Evolutionary conservation across 2,797 vertebrate genomes (phyloP).

Genomic region (Odontamblyopus rebecca): DNA sequence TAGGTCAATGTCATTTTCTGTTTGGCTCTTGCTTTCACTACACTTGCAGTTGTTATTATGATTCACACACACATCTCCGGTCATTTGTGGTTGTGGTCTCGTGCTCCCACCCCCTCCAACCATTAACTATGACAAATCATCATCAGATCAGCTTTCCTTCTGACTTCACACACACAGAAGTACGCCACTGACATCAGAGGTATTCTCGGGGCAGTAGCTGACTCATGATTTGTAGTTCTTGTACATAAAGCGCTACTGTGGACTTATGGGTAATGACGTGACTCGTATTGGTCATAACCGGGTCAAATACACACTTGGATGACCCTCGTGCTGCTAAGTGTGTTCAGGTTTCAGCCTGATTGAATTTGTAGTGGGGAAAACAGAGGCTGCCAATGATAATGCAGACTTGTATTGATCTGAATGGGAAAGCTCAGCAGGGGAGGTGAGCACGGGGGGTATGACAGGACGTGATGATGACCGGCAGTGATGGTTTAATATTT

Average conservation of each 20-base stretch:
- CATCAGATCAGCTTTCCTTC: conserved; percentile 17
- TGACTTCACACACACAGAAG: conserved; percentile 20
- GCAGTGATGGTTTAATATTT: conserved; percentile 59
- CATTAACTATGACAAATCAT: conserved; percentile 41
- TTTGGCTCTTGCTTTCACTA: conserved; percentile 9
- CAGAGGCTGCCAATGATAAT: conserved; percentile 77
- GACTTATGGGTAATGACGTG: conserved; percentile 29
- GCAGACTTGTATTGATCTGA: conserved; percentile 68
- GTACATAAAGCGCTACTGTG: conserved; percentile 38
- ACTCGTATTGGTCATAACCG: conserved; percentile 41
- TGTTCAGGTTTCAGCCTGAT: conserved; percentile 57
- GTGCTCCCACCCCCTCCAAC: conserved; percentile 17
- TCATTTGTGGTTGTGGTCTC: conserved; percentile 10
- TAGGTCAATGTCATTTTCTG: neutral
- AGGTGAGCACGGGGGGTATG: conserved; percentile 45
- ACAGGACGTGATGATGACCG: conserved; percentile 39
- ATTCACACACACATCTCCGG: conserved; percentile 17
- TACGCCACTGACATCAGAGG: conserved; percentile 31
- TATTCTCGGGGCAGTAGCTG: conserved; percentile 18
- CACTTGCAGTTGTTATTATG: neutral
- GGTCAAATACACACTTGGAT: conserved; percentile 19
- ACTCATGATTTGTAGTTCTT: conserved; percentile 35
- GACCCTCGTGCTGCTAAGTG: conserved; percentile 42
- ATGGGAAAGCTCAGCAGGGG: conserved; percentile 45
- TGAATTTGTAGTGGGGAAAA: conserved; percentile 47